phyloP scores from a whole-genome alignment of 2,113 vertebrate genomes.

The Salvelinus fontinalis region DNA sequence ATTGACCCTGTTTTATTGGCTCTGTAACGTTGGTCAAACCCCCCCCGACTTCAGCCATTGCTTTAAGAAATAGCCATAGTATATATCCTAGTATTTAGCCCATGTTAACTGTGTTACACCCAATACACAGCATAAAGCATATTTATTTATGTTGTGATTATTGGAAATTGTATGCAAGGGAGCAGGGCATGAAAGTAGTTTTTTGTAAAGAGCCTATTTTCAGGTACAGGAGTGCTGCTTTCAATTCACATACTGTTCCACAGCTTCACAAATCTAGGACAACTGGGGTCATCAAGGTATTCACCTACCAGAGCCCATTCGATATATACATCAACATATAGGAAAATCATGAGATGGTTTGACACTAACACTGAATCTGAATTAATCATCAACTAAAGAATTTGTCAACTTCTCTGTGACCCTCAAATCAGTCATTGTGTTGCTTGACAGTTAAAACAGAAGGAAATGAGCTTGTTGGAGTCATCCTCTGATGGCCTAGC shows the following conservation, averaged over 20 bases:
- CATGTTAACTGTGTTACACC: conserved; percentile 21
- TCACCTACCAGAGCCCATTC: not conserved
- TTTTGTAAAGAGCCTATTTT: not conserved
- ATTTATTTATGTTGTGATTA: conserved; percentile 15
- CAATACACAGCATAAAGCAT: conserved; percentile 8
- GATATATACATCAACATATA: not conserved
- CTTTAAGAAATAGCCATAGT: conserved; percentile 53
- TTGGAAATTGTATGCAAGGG: not conserved
- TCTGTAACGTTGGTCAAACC: not conserved
- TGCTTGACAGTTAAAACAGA: not conserved
- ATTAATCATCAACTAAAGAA: not conserved
- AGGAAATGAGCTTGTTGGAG: not conserved
- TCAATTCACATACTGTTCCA: conserved; percentile 36
- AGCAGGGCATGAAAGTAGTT: not conserved
- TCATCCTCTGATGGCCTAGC: not conserved
- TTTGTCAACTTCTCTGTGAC: not conserved
- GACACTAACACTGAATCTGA: not conserved
- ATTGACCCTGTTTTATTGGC: not conserved
- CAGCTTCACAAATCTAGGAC: conserved; percentile 22
- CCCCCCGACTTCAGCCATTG: conserved; percentile 2
- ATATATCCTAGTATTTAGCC: not conserved
- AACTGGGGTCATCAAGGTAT: not conserved
- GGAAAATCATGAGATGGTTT: not conserved
- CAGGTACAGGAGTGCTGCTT: too few relatives aligned
- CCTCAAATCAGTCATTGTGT: not conserved